Evolutionary conservation across 2,797 vertebrate genomes (phyloP), one percentile per base, ranked within the genome.

Genomic region (Manis crassicaudata): DNA sequence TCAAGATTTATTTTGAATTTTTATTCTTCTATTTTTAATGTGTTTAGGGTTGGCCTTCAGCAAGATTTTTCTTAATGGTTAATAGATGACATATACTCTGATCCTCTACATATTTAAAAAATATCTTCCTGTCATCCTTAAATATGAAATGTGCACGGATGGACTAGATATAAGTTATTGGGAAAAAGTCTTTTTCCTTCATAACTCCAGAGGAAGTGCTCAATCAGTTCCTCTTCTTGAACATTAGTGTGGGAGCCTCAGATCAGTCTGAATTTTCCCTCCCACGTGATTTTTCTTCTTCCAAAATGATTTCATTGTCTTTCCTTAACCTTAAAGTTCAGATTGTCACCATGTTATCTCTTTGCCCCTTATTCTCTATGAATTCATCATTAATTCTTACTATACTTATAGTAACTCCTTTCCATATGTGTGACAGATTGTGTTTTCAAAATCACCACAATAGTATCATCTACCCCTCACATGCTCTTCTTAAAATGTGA

Each of bases 21-120:
- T 90, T 43, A 68, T 76, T 92, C 20, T 63, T 83, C 58, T 92
- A 43, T 67, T 80, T 94, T 92, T 65, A 90, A 90, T 52, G 40
- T 77, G 25, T n/a, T 32, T 91, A 91, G 14, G 2, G 77, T 88
- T 73, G 52, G 70, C 88, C 35, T 81, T 60, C 27, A 77, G 43
- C 11, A 60, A 70, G 58, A 68, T 35, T 75, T 95, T 88, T 85
- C 58, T 73, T 43, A 85, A 62, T 56, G 43, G 40, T 62, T 84
- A 81, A 70, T 54, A 90, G 43, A 90, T 60, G 25, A 72, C n/a
- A 75, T 77, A n/a, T 20, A 85, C 25, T 65, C 4, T 67, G 67
- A 76, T 54, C 1, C 54, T 82, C 86, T n/a, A 63, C 16, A 72
- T 89, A 90, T 70, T 92, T 85, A 85, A 86, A 63, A n/a, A 27